phyloP scores from a whole-genome alignment of 2,797 vertebrate species.

The Sternotherus odoratus region DNA sequence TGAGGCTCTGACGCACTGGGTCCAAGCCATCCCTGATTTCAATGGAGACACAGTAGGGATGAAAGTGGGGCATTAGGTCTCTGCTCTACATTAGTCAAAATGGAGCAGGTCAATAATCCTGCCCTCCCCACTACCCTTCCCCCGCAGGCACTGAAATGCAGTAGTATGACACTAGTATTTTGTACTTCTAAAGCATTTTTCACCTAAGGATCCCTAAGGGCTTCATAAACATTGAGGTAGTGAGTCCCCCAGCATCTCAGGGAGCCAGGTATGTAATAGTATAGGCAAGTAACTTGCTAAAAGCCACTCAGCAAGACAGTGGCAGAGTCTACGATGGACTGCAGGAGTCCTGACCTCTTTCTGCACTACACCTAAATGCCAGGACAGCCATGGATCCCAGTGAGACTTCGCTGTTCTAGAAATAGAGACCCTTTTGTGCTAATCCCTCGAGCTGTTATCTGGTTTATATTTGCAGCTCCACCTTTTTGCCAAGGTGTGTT shows the following conservation, averaged over 20 bases:
- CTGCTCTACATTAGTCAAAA: not conserved
- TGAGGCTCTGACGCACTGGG: not conserved
- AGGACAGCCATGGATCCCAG: not conserved
- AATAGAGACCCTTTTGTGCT: not conserved
- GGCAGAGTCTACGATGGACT: not conserved
- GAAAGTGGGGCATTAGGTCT: fast-evolving
- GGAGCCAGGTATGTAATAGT: not conserved
- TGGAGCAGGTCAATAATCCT: not conserved
- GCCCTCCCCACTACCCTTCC: not conserved
- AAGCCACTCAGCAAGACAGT: not conserved
- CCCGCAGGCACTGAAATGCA: not conserved
- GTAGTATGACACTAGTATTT: not conserved
- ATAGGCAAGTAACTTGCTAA: not conserved
- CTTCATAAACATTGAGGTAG: not conserved
- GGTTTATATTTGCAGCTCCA: not conserved
- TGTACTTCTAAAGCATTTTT: not conserved
- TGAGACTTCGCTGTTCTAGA: not conserved
- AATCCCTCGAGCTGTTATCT: not conserved
- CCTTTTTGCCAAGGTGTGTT: not conserved
- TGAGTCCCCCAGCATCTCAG: not conserved
- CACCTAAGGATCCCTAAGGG: not conserved
- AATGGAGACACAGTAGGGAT: not conserved
- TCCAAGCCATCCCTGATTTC: not conserved
- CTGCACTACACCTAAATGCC: not conserved
- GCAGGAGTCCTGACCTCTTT: not conserved